Percentiles rank a stretch among this genome's conserved stretches.
Evolutionary conservation across 2,113 vertebrate species (phyloP).

Genomic region (Burhinus bistriatus): DNA sequence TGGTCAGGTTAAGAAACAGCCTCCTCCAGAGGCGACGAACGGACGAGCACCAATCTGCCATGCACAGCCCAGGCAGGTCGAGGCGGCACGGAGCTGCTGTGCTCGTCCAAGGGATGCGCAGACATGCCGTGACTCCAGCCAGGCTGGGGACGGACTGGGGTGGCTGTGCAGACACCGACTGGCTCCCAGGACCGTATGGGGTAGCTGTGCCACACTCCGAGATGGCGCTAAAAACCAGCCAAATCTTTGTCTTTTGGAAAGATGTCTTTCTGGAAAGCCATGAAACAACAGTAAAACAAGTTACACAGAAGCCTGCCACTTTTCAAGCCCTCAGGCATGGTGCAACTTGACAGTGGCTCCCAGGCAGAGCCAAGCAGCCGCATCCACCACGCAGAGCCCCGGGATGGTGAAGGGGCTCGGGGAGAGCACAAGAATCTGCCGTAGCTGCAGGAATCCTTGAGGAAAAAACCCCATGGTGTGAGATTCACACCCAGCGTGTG

Average conservation of each 20-base stretch:
- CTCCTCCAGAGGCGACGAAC: accelerated
- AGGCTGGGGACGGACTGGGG: not conserved
- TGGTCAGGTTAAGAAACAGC: not conserved
- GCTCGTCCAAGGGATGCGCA: not conserved
- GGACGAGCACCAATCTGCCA: accelerated
- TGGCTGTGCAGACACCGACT: not conserved
- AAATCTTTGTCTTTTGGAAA: not conserved
- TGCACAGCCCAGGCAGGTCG: not conserved
- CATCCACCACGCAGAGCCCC: not conserved
- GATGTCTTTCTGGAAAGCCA: not conserved
- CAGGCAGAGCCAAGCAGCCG: not conserved
- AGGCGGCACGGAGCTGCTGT: accelerated
- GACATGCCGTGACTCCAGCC: not conserved
- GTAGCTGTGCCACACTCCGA: not conserved
- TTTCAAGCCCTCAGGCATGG: not conserved
- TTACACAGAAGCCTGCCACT: not conserved
- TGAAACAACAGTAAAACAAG: not conserved
- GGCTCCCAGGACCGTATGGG: accelerated
- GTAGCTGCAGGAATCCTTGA: not conserved
- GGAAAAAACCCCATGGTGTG: not conserved
- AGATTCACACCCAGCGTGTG: not conserved
- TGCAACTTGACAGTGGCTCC: not conserved
- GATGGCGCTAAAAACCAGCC: not conserved
- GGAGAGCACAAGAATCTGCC: not conserved
- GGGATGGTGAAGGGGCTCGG: accelerated